Base-by-base conservation (phyloP, 2,888 invertebrate species). In the Melanostoma scalare region DNA sequence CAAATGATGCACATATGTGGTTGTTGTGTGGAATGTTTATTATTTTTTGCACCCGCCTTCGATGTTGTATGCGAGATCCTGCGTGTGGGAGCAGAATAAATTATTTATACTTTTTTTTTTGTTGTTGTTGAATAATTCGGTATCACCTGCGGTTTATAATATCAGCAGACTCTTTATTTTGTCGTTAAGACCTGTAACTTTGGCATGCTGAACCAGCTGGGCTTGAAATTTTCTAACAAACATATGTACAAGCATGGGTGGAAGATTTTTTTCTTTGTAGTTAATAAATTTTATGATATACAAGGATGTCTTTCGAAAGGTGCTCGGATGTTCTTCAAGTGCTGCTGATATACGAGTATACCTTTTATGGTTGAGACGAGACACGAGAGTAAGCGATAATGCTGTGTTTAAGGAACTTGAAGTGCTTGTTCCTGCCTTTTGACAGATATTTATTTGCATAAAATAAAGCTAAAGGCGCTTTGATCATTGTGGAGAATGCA, bases 71-170 rank as follows among this genome's bases (percentile, higher is more conserved):
- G 38, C 44, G 50, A 2, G 36, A 46, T 60, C 53, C 56, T 61
- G 53, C 60, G 10, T 30, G 38, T 20, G 6, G 35, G 38, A 10
- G 53, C n/a, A 10, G 61, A 58, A 75, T 80, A 58, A 75, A 69
- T 71, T 75, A 75, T 71, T 67, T 72, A 61, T 56, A 36, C 1
- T 6, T 2, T 56, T 30, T 42, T 42, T 33, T 44, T 31, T 33
- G 31, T 60, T n/a, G 33, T 52, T 46, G 40, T 61, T 77, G 72
- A 82, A 82, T 77, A 77, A 77, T 63, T 77, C 61, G 56, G 68
- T 68, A 73, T 73, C 72, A 81, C 65, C 76, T 81, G 76, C 42
- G 81, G 81, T 76, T 81, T 61, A 67, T 72, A 68, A 58, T 71
- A 65, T 30, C 46, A n/a, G 55, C 58, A 44, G 52, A 50, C 48